A percentile compares a stretch with the other conserved stretches of the same genome.
Evolutionary conservation across 2,113 vertebrate species (phyloP).

Genomic region (pig (Sus scrofa)): DNA sequence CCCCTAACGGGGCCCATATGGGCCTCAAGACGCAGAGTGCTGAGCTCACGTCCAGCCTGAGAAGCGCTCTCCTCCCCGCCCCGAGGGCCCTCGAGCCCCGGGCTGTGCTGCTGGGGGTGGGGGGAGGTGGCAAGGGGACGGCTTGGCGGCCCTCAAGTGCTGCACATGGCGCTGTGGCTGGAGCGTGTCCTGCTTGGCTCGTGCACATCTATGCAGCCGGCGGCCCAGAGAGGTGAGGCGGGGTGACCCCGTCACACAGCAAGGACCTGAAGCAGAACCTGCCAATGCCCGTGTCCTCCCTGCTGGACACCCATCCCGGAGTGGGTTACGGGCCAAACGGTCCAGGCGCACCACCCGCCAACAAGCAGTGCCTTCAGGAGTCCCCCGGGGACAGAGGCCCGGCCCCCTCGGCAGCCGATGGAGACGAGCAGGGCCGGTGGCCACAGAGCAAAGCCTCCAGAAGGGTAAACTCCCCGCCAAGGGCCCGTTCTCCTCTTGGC

Average conservation of each 20-base stretch:
- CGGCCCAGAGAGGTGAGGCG: background rate
- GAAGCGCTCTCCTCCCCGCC: background rate
- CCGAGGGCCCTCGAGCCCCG: background rate
- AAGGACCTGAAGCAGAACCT: background rate
- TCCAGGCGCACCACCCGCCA: background rate
- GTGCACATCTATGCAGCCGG: fast-evolving
- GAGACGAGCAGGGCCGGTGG: fast-evolving
- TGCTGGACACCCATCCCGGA: fast-evolving
- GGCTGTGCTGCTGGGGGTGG: background rate
- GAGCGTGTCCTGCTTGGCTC: no score
- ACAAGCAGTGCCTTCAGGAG: background rate
- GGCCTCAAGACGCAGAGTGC: no score
- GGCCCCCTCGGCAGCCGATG: background rate
- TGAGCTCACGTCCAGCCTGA: background rate
- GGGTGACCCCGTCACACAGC: background rate
- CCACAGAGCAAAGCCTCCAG: background rate
- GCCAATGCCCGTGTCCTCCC: fast-evolving
- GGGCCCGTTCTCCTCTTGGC: fast-evolving
- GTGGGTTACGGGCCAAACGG: background rate
- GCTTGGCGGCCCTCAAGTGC: fast-evolving
- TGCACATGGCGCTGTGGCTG: background rate
- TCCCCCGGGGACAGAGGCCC: background rate
- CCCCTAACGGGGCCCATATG: background rate
- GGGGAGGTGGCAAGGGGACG: fast-evolving
- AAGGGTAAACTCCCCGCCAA: background rate